Evolutionary conservation across 2,113 vertebrate genomes (phyloP), one percentile per base, ranked within the genome.

Genomic region (Petrocephalus zakoni): DNA sequence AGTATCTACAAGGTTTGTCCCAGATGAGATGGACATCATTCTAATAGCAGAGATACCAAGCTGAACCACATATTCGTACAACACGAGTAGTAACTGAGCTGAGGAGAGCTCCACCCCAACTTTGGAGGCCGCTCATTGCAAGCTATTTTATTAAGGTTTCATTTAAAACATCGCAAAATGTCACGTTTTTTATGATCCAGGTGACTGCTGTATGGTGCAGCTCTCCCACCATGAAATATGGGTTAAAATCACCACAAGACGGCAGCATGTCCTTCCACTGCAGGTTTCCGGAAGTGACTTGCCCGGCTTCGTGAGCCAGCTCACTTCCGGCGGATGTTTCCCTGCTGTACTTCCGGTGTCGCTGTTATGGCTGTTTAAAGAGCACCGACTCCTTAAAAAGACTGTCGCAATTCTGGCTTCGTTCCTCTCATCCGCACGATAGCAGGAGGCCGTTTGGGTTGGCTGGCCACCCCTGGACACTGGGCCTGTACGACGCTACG

Each of bases 341-440:
- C 6, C 13, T 21, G 34, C 56, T 53, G 72, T 88, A 81, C 52
- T 88, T 88, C 87, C 87, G 53, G 87, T 46, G 37, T 25, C 2
- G 75, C 68, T 88, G 72, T 88, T 37, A 46, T 81, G 68, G 72
- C 49, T 56, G 51, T 88, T 88, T 87, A 87, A 87, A 47, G 72
- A 78, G 72, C 72, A 78, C 72, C 49, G 82, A 52, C 46, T 52
- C 82, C n/a, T 84, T 84, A 52, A 84, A 84, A 21, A 29, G 9
- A 49, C 42, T 46, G 56, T 68, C n/a, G 58, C 6, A 29, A 53
- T 34, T 34, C n/a, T 25, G 52, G 87, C 87, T 42, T 55, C 87
- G 68, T 81, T 88, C n/a, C 49, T 68, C n/a, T 34, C 5, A 56
- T 55, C 72, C 53, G 68, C 52, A 56, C 68, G 17, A 42, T 64